Evolutionary conservation across 2,888 invertebrate genomes (phyloP).

Genomic region (Nycteola revayana): DNA sequence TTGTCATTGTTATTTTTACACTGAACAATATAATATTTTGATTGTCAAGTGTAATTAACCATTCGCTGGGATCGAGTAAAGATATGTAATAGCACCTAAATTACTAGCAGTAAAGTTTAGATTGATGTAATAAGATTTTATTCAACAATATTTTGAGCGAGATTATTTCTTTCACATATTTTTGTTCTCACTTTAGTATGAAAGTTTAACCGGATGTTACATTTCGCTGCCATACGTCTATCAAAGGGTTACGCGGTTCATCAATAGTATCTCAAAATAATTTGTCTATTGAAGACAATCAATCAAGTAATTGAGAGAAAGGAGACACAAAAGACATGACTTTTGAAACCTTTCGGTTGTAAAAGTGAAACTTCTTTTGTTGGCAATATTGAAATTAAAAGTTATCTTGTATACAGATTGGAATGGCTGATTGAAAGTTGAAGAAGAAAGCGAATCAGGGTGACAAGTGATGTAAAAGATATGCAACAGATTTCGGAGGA

Average conservation of each 20-base stretch:
- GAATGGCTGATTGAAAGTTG: constrained; percentile 27
- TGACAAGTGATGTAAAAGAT: neutral
- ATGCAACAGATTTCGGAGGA: no score
- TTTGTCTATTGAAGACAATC: constrained; percentile 29
- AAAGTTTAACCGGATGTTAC: constrained; percentile 35
- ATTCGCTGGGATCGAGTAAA: constrained; percentile 16
- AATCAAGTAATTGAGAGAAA: constrained; percentile 34
- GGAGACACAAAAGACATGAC: constrained; percentile 26
- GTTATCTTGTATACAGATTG: constrained; percentile 30
- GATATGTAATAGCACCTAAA: constrained; percentile 13
- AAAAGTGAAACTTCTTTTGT: constrained; percentile 39
- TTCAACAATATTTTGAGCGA: constrained; percentile 15
- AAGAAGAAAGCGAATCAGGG: constrained; percentile 20
- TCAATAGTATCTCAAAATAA: constrained; percentile 28
- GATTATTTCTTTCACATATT: constrained; percentile 33
- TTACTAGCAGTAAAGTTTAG: constrained; percentile 20
- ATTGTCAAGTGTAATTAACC: constrained; percentile 19
- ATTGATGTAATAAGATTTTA: constrained; percentile 13
- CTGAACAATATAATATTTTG: constrained; percentile 23
- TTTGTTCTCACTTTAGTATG: constrained; percentile 32
- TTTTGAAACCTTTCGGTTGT: constrained; percentile 11
- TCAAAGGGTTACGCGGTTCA: constrained; percentile 28
- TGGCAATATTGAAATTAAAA: constrained; percentile 32
- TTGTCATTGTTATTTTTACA: constrained; percentile 31
- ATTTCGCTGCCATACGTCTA: constrained; percentile 10